phyloP scores from a whole-genome alignment of 2,113 vertebrate genomes.

The Pavo muticus region DNA sequence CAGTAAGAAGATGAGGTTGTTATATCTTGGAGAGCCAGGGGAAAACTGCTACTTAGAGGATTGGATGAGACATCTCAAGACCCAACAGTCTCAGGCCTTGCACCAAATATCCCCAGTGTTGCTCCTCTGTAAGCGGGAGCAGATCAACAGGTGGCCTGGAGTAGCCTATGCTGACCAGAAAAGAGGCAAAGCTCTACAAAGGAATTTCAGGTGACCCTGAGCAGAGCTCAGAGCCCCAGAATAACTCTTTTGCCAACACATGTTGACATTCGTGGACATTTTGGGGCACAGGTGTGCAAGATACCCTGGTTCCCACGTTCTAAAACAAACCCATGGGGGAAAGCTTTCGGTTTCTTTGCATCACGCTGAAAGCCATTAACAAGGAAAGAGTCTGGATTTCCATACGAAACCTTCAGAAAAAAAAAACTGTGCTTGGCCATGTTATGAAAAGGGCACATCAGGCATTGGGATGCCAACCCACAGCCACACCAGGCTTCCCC shows the following conservation, averaged over 20 bases:
- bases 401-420: neutral
- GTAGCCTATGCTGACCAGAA: rapidly evolving
- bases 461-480: neutral
- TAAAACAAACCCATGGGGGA: neutral
- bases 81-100: neutral
- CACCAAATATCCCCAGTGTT: neutral
- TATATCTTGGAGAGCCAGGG: neutral
- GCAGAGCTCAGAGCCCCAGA: neutral
- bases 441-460: rapidly evolving
- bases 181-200: neutral
- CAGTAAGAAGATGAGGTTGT: slow-evolving; percentile 43
- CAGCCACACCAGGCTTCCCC: neutral
- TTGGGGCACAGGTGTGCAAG: neutral
- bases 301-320: neutral
- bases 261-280: rapidly evolving
- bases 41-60: neutral
- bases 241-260: rapidly evolving
- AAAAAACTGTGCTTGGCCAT: neutral
- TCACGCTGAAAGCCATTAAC: neutral
- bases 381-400: neutral
- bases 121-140: rapidly evolving
- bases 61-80: neutral
- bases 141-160: neutral
- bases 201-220: neutral
- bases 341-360: neutral